Evolutionary conservation across 2,888 invertebrate genomes (phyloP).

Genomic region (Clivina fossor): DNA sequence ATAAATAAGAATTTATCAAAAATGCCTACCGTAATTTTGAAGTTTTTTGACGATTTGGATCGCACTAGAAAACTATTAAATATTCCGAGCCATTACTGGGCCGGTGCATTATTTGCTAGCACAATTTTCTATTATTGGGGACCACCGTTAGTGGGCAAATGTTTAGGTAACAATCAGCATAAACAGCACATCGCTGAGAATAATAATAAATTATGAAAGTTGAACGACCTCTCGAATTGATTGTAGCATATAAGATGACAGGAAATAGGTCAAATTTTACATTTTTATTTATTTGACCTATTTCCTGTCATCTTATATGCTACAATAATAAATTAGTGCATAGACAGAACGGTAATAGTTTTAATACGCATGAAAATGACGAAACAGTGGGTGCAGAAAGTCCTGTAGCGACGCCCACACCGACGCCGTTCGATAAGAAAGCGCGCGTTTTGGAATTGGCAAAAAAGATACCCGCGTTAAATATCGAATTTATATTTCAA

Average conservation of each 20-base stretch:
- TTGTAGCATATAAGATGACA: too few relatives aligned
- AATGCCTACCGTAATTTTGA: constrained; percentile 67
- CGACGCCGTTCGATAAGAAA: too few relatives aligned
- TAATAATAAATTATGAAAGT: constrained; percentile 28
- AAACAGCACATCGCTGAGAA: constrained; percentile 35
- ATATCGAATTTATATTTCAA: constrained; percentile 76
- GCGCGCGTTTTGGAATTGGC: constrained; percentile 42
- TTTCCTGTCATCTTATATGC: too few relatives aligned
- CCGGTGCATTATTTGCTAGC: constrained; percentile 62
- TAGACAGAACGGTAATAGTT: too few relatives aligned
- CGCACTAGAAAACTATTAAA: constrained; percentile 57
- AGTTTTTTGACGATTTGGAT: constrained; percentile 62
- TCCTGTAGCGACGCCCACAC: too few relatives aligned
- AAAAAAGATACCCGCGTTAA: constrained; percentile 64
- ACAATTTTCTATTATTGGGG: constrained; percentile 53
- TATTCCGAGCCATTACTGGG: constrained; percentile 59
- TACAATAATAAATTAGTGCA: too few relatives aligned
- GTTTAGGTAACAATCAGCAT: too few relatives aligned
- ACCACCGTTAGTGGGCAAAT: constrained; percentile 51
- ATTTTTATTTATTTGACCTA: too few relatives aligned
- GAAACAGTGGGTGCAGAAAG: too few relatives aligned
- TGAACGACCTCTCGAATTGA: too few relatives aligned
- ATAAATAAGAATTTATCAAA: constrained; percentile 5
- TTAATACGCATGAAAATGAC: too few relatives aligned
- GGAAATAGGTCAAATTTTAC: too few relatives aligned